Evolutionary conservation across 2,888 invertebrate species (phyloP).

Genomic region (Arctia plantaginis): DNA sequence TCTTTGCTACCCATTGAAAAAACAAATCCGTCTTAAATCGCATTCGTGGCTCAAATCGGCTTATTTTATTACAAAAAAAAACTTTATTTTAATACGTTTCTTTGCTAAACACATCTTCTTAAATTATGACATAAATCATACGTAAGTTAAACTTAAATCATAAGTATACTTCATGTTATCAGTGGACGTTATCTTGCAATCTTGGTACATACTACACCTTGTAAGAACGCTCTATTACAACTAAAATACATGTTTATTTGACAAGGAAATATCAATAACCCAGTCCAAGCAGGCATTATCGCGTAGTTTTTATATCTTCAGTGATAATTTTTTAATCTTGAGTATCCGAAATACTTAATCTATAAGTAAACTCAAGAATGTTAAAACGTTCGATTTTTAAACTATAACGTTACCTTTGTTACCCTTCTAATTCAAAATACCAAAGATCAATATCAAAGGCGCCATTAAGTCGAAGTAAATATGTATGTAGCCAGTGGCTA

Average conservation of each 20-base stretch:
- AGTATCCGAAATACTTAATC: constrained; percentile 19
- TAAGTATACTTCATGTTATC: constrained; percentile 62
- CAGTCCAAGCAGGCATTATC: constrained; percentile 39
- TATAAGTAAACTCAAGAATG: constrained; percentile 9
- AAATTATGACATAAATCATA: constrained; percentile 37
- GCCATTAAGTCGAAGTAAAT: constrained; percentile 17
- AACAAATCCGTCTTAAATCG: constrained; percentile 3
- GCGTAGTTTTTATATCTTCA: constrained; percentile 41
- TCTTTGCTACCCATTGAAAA: constrained; percentile 7
- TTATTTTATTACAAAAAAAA: background rate
- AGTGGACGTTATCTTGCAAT: constrained; percentile 70
- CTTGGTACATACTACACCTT: constrained; percentile 75
- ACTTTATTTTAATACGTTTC: background rate
- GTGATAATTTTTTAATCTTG: constrained; percentile 48
- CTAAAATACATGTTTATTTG: constrained; percentile 62
- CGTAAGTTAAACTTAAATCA: constrained; percentile 43
- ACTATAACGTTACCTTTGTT: constrained; percentile 7
- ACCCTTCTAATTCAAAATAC: constrained; percentile 27
- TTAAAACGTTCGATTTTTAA: constrained; percentile 1
- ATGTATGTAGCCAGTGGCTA: constrained; percentile 27
- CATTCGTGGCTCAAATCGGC: background rate
- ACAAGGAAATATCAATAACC: constrained; percentile 56
- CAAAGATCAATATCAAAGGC: constrained; percentile 38
- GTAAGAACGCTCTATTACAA: constrained; percentile 74
- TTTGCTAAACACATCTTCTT: constrained; percentile 7